Conservation (phyloP, 2,797 vertebrate species). For the Poecilia velifera region DNA sequence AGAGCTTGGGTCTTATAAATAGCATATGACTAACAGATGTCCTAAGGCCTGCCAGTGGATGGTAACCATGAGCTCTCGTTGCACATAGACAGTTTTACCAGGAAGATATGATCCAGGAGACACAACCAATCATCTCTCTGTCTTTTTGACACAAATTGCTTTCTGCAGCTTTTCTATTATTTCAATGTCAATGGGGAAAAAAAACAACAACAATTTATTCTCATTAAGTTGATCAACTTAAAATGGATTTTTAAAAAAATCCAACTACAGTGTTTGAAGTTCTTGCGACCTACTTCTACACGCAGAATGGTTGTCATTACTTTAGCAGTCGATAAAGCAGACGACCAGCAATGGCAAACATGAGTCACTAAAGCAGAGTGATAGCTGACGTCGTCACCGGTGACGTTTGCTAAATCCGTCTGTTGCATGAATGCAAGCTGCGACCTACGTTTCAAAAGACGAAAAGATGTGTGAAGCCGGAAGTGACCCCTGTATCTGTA, state of each 20-base stretch:
- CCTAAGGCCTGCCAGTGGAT: conserved; percentile 6
- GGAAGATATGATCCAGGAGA: not conserved
- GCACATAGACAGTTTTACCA: not conserved
- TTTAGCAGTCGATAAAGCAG: not conserved
- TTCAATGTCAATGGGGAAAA: no score
- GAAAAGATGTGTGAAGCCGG: not conserved
- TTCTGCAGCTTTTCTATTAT: not conserved
- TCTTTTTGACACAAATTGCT: not conserved
- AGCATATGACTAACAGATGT: conserved; percentile 8
- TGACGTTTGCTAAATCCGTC: not conserved
- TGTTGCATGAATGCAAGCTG: not conserved
- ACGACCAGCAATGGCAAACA: not conserved
- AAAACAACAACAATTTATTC: no score
- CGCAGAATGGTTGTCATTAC: not conserved
- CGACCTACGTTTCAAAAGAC: not conserved
- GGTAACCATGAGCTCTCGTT: conserved; percentile 1
- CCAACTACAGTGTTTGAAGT: not conserved
- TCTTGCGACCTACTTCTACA: not conserved
- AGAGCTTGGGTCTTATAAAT: not conserved
- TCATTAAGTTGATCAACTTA: not conserved
- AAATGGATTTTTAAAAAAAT: not conserved
- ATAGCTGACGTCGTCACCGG: not conserved
- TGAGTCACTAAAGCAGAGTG: not conserved
- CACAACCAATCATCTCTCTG: not conserved
- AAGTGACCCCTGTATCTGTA: not conserved